These are phyloP conservation scores for Medauroidea extradentata DNA, from an alignment of 1,140 invertebrate species.

Conservation along the genomic window DNA sequence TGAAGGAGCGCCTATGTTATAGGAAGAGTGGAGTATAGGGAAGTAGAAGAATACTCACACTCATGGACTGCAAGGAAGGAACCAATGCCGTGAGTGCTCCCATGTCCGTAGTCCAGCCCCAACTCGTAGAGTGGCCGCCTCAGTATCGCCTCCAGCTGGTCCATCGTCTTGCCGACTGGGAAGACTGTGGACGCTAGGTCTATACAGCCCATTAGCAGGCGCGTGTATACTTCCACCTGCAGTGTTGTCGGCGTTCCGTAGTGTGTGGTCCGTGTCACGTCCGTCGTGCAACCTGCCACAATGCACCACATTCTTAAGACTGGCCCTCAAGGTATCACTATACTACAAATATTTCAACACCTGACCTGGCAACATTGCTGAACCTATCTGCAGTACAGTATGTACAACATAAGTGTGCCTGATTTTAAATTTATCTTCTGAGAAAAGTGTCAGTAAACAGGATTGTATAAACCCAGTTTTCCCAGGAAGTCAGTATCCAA, in stretches of 20 bases:
- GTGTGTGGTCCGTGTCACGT: conserved; percentile 62
- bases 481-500: too few relatives aligned
- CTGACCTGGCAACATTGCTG: too few relatives aligned
- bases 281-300: conserved; percentile 56
- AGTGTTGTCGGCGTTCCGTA: conserved; percentile 51
- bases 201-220: conserved; percentile 60
- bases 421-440: too few relatives aligned
- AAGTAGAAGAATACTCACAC: conserved; percentile 52
- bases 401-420: too few relatives aligned
- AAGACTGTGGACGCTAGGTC: conserved; percentile 42
- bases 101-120: conserved; percentile 57
- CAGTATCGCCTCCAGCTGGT: conserved; percentile 46
- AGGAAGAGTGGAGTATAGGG: too few relatives aligned
- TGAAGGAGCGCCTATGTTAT: too few relatives aligned
- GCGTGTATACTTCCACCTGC: conserved; percentile 57
- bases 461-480: too few relatives aligned
- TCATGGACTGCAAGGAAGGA: conserved; percentile 59
- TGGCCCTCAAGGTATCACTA: too few relatives aligned
- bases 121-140: conserved; percentile 48
- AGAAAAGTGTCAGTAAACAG: too few relatives aligned
- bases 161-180: conserved; percentile 38
- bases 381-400: too few relatives aligned
- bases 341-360: too few relatives aligned
- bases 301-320: too few relatives aligned
- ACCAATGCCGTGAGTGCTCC: conserved; percentile 60